Evolutionary conservation across 2,888 invertebrate species (phyloP).

Genomic region (Oxyteleia sp.): DNA sequence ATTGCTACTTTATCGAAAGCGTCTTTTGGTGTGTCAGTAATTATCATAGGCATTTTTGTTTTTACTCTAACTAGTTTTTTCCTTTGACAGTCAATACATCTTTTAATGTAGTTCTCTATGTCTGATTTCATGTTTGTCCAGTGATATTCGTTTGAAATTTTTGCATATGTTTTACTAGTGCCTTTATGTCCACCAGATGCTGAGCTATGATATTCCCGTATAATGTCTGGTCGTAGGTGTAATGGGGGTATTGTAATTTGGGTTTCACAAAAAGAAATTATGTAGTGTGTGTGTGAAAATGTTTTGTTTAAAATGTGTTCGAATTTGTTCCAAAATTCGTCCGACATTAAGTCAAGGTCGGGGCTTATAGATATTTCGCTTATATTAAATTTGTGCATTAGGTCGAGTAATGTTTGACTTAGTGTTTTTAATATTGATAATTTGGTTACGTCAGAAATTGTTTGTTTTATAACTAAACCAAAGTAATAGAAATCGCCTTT

Average conservation of each 20-base stretch:
- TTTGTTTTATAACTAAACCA: background rate
- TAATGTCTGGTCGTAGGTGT: background rate
- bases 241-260: background rate
- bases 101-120: background rate
- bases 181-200: background rate
- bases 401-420: too few species aligned
- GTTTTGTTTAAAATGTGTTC: background rate
- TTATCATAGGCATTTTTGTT: background rate
- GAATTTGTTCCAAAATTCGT: background rate
- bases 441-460: too few species aligned
- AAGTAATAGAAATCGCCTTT: background rate
- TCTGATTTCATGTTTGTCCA: conserved; percentile 11
- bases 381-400: too few species aligned
- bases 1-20: background rate
- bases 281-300: background rate
- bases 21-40: background rate
- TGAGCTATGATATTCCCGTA: background rate
- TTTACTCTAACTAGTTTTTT: background rate
- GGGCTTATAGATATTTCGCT: too few species aligned
- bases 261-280: background rate
- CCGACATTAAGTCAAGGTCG: too few species aligned
- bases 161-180: background rate
- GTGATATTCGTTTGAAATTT: background rate
- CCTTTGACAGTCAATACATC: background rate
- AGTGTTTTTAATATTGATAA: too few species aligned